Conservation (phyloP, 2,797 vertebrate species). For the Argyrosomus regius region DNA sequence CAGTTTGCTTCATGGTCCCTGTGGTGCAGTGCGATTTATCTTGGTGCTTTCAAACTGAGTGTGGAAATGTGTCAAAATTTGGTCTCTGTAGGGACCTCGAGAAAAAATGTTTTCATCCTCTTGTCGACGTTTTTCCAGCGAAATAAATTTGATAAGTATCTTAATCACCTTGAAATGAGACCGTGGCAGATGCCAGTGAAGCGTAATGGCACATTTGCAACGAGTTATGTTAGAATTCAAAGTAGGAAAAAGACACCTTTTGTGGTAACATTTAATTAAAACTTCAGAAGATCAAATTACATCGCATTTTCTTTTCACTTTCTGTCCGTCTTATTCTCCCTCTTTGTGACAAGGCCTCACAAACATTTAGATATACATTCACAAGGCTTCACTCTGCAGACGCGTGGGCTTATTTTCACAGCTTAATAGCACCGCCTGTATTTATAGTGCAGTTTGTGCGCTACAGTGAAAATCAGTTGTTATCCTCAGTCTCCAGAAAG, state of each 20-base stretch:
- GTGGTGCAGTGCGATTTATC: conserved; percentile 80
- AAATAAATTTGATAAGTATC: conserved; percentile 74
- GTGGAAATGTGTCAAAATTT: conserved; percentile 83
- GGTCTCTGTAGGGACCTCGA: conserved; percentile 63
- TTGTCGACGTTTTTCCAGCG: conserved; percentile 58
- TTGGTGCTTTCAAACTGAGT: conserved; percentile 83
- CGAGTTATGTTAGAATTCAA: conserved; percentile 43
- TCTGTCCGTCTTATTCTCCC: conserved; percentile 21
- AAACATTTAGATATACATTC: conserved; percentile 16
- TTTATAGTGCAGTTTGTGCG: not conserved
- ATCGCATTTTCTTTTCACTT: conserved; percentile 42
- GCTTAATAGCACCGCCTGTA: conserved; percentile 12
- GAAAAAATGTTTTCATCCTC: conserved; percentile 31
- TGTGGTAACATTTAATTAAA: conserved; percentile 47
- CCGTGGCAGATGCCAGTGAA: conserved; percentile 60
- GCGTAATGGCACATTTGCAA: conserved; percentile 53
- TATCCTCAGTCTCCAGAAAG: conserved; percentile 31
- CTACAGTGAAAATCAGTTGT: conserved; percentile 29
- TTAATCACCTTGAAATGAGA: conserved; percentile 77
- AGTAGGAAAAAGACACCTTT: conserved; percentile 41
- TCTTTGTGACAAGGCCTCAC: conserved; percentile 21
- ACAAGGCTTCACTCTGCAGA: conserved; percentile 10
- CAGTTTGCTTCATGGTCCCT: conserved; percentile 74
- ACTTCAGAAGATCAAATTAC: conserved; percentile 42
- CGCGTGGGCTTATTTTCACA: conserved; percentile 23